phyloP scores from a whole-genome alignment of 2,113 vertebrate genomes.

The Vulpes ferrilata region DNA sequence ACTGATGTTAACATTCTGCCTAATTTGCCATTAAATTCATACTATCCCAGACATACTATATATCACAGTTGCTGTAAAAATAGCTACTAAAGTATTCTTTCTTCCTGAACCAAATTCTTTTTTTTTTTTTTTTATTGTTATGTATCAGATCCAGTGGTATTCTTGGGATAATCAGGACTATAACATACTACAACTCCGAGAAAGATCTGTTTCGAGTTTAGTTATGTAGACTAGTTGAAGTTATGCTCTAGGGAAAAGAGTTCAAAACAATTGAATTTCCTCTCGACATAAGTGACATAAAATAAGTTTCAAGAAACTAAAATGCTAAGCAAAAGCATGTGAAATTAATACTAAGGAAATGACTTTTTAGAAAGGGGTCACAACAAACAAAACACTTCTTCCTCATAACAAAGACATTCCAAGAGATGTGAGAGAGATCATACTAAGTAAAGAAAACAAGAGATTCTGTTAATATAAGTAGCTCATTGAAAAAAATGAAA shows the following conservation, averaged over 20 bases:
- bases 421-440: neutral
- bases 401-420: neutral
- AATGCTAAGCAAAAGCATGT: slow-evolving; percentile 49
- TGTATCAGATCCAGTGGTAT: neutral
- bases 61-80: slow-evolving; percentile 28
- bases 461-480: slow-evolving; percentile 1
- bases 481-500: slow-evolving; percentile 31
- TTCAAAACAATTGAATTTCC: slow-evolving; percentile 51
- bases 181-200: neutral
- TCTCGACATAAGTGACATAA: neutral
- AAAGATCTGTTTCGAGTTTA: neutral
- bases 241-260: neutral
- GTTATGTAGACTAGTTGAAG: neutral
- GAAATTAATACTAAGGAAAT: neutral
- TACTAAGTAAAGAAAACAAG: slow-evolving; percentile 39
- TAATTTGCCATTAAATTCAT: neutral
- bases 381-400: neutral
- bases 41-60: neutral
- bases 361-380: neutral
- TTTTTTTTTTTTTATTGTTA: slow-evolving; percentile 51
- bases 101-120: neutral
- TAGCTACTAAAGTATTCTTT: neutral
- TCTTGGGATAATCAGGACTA: neutral
- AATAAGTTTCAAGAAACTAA: slow-evolving; percentile 12
- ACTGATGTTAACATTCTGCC: neutral